Evolutionary conservation across 2,888 invertebrate species (phyloP).

Genomic region (Eueremaeus valkanovi): DNA sequence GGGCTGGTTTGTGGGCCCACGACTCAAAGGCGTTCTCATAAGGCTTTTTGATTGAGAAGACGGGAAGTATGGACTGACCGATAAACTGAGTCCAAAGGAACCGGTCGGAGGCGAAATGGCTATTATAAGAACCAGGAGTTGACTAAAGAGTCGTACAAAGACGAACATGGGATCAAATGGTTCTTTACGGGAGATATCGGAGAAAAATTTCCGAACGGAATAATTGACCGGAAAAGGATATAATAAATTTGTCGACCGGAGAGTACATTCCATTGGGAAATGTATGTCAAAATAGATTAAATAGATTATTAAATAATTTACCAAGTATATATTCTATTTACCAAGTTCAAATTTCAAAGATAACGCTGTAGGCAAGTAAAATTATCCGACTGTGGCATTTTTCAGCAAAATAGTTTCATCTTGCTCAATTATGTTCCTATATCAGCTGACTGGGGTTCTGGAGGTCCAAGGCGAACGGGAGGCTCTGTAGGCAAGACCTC

Average conservation of each 20-base stretch:
- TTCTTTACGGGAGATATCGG: constrained; percentile 93
- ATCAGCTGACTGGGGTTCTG: too few species aligned
- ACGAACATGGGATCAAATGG: constrained; percentile 74
- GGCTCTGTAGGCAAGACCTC: too few species aligned
- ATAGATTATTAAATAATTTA: too few species aligned
- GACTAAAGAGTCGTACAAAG: constrained; percentile 69
- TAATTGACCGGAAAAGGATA: constrained; percentile 97
- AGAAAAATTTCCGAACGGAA: constrained; percentile 89
- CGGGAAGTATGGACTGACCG: constrained; percentile 80
- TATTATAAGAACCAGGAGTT: constrained; percentile 79
- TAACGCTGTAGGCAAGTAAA: too few species aligned
- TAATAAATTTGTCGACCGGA: constrained; percentile 94
- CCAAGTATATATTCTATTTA: too few species aligned
- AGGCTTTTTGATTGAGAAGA: constrained; percentile 88
- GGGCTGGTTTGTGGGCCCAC: constrained; percentile 78
- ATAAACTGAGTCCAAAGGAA: constrained; percentile 78
- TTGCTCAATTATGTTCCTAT: too few species aligned
- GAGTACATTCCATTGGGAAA: constrained; percentile 97
- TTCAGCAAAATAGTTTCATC: too few species aligned
- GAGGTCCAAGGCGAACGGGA: too few species aligned
- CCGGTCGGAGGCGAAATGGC: constrained; percentile 81
- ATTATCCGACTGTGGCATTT: too few species aligned
- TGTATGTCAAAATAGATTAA: constrained; percentile 56
- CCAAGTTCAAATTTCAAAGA: too few species aligned
- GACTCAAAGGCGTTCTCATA: constrained; percentile 77